A percentile compares a stretch with the other conserved stretches of the same genome.
Evolutionary conservation across 1,140 invertebrate species (phyloP).

Genomic region (Brachionus plicatilis): DNA sequence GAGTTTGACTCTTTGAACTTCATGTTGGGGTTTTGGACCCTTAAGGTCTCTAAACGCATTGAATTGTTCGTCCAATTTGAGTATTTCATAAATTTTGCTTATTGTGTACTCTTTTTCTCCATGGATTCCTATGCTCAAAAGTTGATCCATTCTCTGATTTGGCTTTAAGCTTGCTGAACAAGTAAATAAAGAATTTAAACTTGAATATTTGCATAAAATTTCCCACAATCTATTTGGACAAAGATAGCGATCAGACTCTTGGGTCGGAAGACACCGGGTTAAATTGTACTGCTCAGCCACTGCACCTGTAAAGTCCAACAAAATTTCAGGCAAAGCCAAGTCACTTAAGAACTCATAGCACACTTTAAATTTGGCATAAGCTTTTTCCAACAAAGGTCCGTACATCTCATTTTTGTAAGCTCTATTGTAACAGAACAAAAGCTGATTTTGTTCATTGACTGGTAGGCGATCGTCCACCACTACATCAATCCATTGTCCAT

Average conservation of each 20-base stretch:
- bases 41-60: neutral
- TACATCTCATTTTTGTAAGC: slow-evolving; percentile 61
- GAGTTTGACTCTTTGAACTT: neutral
- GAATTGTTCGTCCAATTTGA: neutral
- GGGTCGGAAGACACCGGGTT: neutral
- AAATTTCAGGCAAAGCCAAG: neutral
- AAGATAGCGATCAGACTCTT: neutral
- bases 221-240: neutral
- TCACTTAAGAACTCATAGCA: neutral
- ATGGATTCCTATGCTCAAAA: neutral
- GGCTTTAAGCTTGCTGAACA: neutral
- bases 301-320: neutral
- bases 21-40: neutral
- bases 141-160: neutral
- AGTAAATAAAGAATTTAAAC: neutral
- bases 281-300: neutral
- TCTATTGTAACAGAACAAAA: slow-evolving; percentile 66
- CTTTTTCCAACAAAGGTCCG: neutral
- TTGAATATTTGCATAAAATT: neutral
- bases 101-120: neutral
- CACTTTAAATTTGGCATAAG: neutral
- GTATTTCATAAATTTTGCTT: neutral
- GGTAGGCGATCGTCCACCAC: neutral
- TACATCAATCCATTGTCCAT: neutral
- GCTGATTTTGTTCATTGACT: slow-evolving; percentile 40